Conservation (phyloP, 2,888 invertebrate species). For the Oxytorus armatus region DNA sequence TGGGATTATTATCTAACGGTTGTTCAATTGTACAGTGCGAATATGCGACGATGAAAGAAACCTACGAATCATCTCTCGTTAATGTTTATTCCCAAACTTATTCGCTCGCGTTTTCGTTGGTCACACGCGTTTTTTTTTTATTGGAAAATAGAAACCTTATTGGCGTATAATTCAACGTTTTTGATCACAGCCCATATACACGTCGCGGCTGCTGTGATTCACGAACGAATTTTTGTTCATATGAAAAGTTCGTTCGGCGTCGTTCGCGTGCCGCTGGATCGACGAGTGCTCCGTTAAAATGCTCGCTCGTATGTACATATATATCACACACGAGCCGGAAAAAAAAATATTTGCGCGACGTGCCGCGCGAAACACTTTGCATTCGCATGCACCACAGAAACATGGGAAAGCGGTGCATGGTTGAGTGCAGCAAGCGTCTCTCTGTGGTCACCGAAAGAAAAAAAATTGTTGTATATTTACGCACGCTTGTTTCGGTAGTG, state of each 20-base stretch:
- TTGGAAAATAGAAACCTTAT: conserved; percentile 4
- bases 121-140: background rate
- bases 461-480: background rate
- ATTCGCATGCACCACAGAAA: conserved; percentile 39
- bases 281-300: background rate
- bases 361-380: conserved; percentile 55
- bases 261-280: conserved; percentile 4
- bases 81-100: no score
- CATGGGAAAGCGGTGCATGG: conserved; percentile 32
- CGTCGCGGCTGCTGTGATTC: conserved; percentile 7
- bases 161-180: conserved; percentile 20
- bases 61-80: no score
- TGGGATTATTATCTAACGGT: background rate
- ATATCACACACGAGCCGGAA: background rate
- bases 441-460: conserved; percentile 12
- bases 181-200: conserved; percentile 18
- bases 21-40: background rate
- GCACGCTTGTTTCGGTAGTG: conserved; percentile 15
- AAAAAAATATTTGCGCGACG: conserved; percentile 45
- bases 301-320: background rate
- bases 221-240: conserved; percentile 51
- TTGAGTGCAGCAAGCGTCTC: conserved; percentile 15
- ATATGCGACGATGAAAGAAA: no score
- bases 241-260: conserved; percentile 53
- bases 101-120: background rate